Percentiles rank a stretch among this genome's conserved stretches.
Conservation (phyloP, 2,113 vertebrate genomes). For the Coracopsis vasa region DNA sequence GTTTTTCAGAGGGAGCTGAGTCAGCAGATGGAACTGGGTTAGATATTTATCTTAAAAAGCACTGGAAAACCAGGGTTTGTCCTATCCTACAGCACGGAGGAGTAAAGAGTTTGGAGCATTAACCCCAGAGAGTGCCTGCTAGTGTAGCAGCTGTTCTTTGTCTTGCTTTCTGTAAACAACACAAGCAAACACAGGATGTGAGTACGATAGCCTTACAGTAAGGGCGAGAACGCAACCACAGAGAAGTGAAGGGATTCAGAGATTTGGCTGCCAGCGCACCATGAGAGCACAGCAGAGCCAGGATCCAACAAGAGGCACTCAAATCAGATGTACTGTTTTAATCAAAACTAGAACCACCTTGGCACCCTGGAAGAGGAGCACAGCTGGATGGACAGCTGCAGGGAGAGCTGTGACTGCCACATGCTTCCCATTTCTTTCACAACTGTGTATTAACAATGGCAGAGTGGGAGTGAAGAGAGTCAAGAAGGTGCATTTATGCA, state of each 20-base stretch:
- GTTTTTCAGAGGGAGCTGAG: background rate
- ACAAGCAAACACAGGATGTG: slow-evolving; percentile 59
- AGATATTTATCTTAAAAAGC: slow-evolving; percentile 18
- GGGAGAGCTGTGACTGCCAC: background rate
- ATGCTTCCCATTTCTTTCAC: background rate
- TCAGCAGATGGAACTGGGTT: slow-evolving; percentile 44
- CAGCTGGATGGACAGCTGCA: background rate
- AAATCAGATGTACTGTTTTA: background rate
- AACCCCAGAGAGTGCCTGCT: background rate
- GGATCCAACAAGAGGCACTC: background rate
- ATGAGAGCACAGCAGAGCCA: background rate
- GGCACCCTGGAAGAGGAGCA: background rate
- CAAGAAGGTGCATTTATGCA: background rate
- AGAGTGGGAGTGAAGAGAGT: background rate
- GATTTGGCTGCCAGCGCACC: background rate
- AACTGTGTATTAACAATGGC: background rate
- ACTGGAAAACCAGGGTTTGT: background rate
- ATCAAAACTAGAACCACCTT: background rate
- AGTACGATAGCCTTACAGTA: background rate
- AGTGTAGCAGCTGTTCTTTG: slow-evolving; percentile 45
- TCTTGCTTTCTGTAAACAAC: slow-evolving; percentile 48
- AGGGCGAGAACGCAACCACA: background rate
- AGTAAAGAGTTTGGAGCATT: background rate
- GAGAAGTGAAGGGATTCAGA: background rate
- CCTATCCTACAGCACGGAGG: background rate